These are phyloP conservation scores for Oligia strigilis DNA, from an alignment of 2,888 invertebrate genomes.

Conservation along the genomic window DNA sequence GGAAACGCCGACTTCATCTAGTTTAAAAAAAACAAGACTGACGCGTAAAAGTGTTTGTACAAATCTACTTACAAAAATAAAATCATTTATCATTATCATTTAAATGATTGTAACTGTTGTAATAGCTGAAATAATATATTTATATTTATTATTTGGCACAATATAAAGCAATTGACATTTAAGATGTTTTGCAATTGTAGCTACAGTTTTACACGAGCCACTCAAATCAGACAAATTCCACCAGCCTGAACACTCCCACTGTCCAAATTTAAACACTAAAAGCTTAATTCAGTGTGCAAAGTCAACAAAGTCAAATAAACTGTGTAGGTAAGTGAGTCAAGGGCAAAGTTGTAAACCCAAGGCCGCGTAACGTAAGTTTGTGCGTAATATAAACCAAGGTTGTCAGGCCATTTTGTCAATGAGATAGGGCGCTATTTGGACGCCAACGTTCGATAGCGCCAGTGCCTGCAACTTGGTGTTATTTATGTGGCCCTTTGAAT, in stretches of 20 bases:
- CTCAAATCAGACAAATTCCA: slow-evolving; percentile 8
- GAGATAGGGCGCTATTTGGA: slow-evolving; percentile 71
- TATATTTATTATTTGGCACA: neutral
- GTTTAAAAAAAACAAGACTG: no score
- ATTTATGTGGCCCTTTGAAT: slow-evolving; percentile 63
- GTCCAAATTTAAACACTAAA: slow-evolving; percentile 59
- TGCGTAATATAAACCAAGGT: slow-evolving; percentile 76
- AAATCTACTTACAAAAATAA: no score
- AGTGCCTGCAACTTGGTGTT: slow-evolving; percentile 55
- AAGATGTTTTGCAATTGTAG: neutral
- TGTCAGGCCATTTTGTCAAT: slow-evolving; percentile 76
- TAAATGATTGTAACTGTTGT: no score
- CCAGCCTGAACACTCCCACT: slow-evolving; percentile 29
- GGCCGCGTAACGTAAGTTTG: slow-evolving; percentile 72
- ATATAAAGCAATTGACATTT: neutral
- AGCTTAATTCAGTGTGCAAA: slow-evolving; percentile 62
- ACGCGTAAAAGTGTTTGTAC: no score
- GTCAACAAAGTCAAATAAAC: slow-evolving; percentile 69
- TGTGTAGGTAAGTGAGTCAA: slow-evolving; percentile 73
- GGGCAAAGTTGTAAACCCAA: slow-evolving; percentile 70
- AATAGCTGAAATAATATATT: no score
- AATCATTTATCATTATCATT: no score
- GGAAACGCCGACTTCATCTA: no score
- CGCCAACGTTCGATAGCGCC: slow-evolving; percentile 55
- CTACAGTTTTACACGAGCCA: slow-evolving; percentile 11